Conservation (phyloP, 35 echinoderm and acorn worm species). For the Stichopus chloronotus region DNA sequence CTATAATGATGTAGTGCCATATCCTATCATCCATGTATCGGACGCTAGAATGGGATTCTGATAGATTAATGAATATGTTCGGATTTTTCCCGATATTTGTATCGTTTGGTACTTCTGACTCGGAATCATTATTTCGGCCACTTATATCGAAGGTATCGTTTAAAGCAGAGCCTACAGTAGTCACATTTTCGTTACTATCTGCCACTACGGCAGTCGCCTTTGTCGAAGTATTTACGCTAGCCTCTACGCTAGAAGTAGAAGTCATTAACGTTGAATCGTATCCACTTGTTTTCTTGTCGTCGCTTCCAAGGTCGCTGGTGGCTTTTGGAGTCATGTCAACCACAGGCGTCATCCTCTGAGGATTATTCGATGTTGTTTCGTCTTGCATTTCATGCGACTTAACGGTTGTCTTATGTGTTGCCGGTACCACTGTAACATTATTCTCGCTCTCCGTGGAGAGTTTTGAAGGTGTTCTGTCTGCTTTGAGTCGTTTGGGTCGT, state of each 20-base stretch:
- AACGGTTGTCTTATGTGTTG: neutral
- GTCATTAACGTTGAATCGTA: neutral
- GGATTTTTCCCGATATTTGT: constrained; percentile 15
- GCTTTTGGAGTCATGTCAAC: neutral
- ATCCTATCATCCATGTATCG: neutral
- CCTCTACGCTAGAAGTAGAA: neutral
- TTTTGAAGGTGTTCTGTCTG: neutral
- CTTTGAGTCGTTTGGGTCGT: neutral
- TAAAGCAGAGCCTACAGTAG: neutral
- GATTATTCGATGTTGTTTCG: neutral
- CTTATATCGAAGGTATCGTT: neutral
- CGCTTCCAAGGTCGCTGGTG: neutral
- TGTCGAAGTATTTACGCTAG: neutral
- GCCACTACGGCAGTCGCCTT: neutral
- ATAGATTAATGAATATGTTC: neutral
- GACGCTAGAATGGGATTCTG: neutral
- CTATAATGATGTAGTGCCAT: constrained; percentile 16
- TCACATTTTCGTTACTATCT: neutral
- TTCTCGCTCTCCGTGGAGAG: neutral
- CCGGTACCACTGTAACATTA: neutral
- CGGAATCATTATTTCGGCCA: neutral
- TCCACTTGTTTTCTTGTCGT: neutral
- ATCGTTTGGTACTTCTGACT: constrained; percentile 7
- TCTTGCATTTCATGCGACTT: neutral
- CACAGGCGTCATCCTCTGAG: neutral